Evolutionary conservation across 2,888 invertebrate genomes (phyloP), one percentile per base, ranked within the genome.

Genomic region (Vannuccia rotundouncinata): DNA sequence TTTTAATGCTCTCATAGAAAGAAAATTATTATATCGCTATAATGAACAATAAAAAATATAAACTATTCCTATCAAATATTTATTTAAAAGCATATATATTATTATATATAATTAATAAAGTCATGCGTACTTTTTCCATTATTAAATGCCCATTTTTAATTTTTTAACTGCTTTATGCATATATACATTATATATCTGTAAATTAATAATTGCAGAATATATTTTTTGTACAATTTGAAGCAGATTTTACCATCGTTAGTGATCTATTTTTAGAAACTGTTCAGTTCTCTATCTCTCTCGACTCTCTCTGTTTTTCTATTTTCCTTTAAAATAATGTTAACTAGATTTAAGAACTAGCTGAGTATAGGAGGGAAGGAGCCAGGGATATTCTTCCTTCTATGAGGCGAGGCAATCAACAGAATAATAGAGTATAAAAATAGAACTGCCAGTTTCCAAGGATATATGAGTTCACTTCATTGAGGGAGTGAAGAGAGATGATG

Each of bases 401-500:
- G 13, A 66, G 66, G 5, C 66, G 25, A 22, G 22, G 66, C 66
- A 66, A 66, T 66, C 66, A 27, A 66, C 66, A n/a, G 22, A 22
- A 66, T 66, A 22, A n/a, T 66, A 22, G 22, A 5, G 66, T 17
- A 13, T 66, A 66, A n/a, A 66, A 66, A 66, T 66, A 66, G 66
- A 66, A 66, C 66, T 66, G 66, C 66, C 66, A 66, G 66, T 66
- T 13, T 5, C 66, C 25, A 66, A 13, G 66, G 66, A 66, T 22
- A 66, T 27, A 27, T 66, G 66, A 66, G 66, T 22, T 66, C 66
- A 66, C 5, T n/a, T n/a, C 17, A n/a, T 66, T 66, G 66, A 22
- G 66, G 22, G 66, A 22, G 10, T 5, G 66, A 27, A 66, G 13
- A 66, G 66, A 5, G 2, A 22, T 10, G 5, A 17, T 45, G 17